A percentile compares a stretch with the other conserved stretches of the same genome.
Conservation (phyloP, 1,140 invertebrate genomes). For the Alviniconcha marisindica region DNA sequence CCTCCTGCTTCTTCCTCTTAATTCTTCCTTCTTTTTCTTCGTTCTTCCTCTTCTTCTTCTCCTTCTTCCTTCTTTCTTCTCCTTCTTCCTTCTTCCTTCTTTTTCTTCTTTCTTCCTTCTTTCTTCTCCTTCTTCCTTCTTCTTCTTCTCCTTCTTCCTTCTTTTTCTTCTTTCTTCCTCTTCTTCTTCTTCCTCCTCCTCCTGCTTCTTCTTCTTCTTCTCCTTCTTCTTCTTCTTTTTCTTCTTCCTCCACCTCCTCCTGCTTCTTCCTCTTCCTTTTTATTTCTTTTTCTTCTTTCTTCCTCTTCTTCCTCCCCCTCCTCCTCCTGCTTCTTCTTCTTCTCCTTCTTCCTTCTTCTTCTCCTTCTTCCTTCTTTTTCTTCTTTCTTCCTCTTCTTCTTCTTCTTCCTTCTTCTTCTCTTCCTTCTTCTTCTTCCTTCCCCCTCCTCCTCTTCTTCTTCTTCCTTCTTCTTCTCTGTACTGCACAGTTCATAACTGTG, state of each 20-base stretch:
- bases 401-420: no score
- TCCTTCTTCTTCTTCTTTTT: not conserved
- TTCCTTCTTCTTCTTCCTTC: no score
- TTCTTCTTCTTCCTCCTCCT: slow-evolving; percentile 12
- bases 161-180: not conserved
- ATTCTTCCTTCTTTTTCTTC: no score
- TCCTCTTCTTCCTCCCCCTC: not conserved
- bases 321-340: no score
- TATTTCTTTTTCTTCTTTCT: not conserved
- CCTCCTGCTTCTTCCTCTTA: no score
- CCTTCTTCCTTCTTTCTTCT: not conserved
- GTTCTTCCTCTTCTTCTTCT: no score
- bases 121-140: not conserved
- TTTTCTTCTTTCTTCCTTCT: not conserved
- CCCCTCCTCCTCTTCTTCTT: no score
- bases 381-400: no score
- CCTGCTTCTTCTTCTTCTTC: not conserved
- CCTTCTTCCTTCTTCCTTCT: not conserved
- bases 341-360: no score
- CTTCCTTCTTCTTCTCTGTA: no score
- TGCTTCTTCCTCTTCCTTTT: not conserved
- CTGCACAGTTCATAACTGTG: no score
- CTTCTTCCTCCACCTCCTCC: not conserved
- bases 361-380: no score
- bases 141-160: not conserved